Percentiles rank a stretch among this genome's conserved stretches.
Conservation (phyloP, 2,888 invertebrate species). For the Stictocephala bisonia region DNA sequence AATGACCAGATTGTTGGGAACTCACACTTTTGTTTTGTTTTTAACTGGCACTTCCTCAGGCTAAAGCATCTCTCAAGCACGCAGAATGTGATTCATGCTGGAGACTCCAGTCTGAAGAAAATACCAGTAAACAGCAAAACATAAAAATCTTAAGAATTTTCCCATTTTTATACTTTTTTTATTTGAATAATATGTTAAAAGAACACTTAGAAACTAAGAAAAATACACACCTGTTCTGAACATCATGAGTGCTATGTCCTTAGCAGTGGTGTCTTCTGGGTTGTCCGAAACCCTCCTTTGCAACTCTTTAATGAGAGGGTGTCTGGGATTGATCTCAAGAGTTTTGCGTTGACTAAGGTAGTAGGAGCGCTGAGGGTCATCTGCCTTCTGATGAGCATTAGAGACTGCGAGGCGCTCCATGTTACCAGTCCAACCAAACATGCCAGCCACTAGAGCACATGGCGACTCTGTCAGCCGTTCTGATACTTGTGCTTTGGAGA, state of each 20-base stretch:
- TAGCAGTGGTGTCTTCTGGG: constrained; percentile 80
- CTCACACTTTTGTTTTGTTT: too few species aligned
- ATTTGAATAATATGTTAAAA: too few species aligned
- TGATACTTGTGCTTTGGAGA: constrained; percentile 85
- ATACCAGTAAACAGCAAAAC: too few species aligned
- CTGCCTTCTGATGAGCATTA: constrained; percentile 96
- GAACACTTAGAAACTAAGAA: too few species aligned
- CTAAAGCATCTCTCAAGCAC: too few species aligned
- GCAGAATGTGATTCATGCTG: too few species aligned
- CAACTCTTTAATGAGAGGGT: constrained; percentile 94
- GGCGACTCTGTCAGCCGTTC: constrained; percentile 92
- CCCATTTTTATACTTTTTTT: too few species aligned
- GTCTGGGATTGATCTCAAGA: constrained; percentile 96
- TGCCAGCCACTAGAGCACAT: constrained; percentile 94
- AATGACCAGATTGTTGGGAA: too few species aligned
- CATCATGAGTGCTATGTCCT: constrained; percentile 88
- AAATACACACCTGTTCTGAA: constrained; percentile 76
- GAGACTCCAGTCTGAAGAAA: too few species aligned
- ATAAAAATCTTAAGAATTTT: too few species aligned
- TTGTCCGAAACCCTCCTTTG: constrained; percentile 83
- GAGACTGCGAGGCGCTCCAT: constrained; percentile 97
- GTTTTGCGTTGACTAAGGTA: constrained; percentile 96
- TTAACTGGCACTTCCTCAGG: too few species aligned
- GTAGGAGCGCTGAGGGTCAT: constrained; percentile 89
- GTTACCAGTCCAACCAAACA: constrained; percentile 99